Evolutionary conservation across 2,113 vertebrate species (phyloP).

Genomic region (Serinus canaria): DNA sequence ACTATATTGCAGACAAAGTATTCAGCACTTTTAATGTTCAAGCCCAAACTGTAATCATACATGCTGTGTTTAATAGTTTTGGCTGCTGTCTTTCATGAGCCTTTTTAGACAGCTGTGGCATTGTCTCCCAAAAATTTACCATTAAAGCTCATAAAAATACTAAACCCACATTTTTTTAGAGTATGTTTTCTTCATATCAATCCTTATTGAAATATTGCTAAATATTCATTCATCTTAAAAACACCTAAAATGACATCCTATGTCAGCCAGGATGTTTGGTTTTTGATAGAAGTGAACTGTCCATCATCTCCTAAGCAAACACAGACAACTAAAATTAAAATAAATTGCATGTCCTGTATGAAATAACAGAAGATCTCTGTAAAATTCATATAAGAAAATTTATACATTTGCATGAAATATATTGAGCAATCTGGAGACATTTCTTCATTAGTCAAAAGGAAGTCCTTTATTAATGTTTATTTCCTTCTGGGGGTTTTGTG

Average conservation of each 20-base stretch:
- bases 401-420: not conserved
- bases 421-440: not conserved
- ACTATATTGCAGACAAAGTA: not conserved
- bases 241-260: not conserved
- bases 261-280: not conserved
- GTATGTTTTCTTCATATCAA: not conserved
- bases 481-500: not conserved
- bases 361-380: not conserved
- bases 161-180: not conserved
- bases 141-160: not conserved
- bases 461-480: not conserved
- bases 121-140: not conserved
- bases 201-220: not conserved
- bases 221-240: not conserved
- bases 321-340: not conserved
- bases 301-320: not conserved
- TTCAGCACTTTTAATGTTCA: not conserved
- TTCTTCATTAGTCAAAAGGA: not conserved
- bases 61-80: not conserved
- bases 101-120: not conserved
- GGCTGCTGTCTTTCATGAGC: not conserved
- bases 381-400: not conserved
- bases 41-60: not conserved
- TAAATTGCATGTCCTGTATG: accelerated
- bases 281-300: not conserved